phyloP scores from a whole-genome alignment of 2,888 invertebrate genomes.

The Agelastica alni region DNA sequence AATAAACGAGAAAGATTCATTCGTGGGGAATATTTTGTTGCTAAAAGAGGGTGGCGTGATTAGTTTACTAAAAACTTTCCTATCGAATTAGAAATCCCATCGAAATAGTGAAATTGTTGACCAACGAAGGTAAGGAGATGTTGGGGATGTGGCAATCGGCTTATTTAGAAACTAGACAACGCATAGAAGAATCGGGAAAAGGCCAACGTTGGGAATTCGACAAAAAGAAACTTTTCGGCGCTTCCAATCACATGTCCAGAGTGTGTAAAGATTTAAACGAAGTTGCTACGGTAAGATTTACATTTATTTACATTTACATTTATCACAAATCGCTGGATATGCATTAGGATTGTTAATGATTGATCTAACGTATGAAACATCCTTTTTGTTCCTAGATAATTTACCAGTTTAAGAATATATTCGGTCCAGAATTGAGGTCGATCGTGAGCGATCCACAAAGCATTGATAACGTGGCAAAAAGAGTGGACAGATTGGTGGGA shows the following conservation, averaged over 20 bases:
- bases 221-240: constrained; percentile 75
- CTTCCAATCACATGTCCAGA: constrained; percentile 82
- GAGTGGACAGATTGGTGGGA: constrained; percentile 75
- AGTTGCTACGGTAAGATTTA: constrained; percentile 74
- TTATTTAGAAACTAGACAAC: constrained; percentile 78
- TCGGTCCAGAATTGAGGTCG: constrained; percentile 83
- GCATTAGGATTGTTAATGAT: too few species aligned
- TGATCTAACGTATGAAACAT: too few species aligned
- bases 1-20: too few species aligned
- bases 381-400: constrained; percentile 64
- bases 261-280: constrained; percentile 81
- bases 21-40: too few species aligned
- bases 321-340: too few species aligned
- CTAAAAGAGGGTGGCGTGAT: too few species aligned
- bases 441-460: constrained; percentile 85
- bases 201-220: constrained; percentile 93
- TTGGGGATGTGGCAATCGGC: constrained; percentile 74
- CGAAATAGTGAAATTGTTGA: constrained; percentile 43
- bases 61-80: too few species aligned
- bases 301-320: too few species aligned
- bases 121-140: constrained; percentile 68
- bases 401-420: constrained; percentile 87
- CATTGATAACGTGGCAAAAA: constrained; percentile 81
- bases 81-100: constrained; percentile 42
- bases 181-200: constrained; percentile 84